Base-by-base conservation (phyloP, 2,113 vertebrate species). In the Motacilla tschutschensis region DNA sequence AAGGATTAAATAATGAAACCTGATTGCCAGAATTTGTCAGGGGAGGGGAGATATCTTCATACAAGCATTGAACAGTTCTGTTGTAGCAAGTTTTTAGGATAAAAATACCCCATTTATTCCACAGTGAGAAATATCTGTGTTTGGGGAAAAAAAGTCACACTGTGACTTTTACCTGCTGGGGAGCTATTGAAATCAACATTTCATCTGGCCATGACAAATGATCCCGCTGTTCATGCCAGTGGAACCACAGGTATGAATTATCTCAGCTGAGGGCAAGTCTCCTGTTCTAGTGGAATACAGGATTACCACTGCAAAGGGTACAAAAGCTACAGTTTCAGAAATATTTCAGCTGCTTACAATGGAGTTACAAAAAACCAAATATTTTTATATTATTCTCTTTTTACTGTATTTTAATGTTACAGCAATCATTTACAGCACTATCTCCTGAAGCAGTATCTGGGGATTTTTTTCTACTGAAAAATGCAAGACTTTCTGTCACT, bases 161-260 rank as follows among this genome's bases (percentile, higher is more conserved):
- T 79, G 26, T 51, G 60, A 16, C 35, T 94, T 64, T 17, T 14
- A 14, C 4, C 17, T 33, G 40, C 55, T 79, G 77, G 19, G 31
- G 8, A 51, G n/a, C 43, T 53, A 3, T 26, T 35, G 57, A 54
- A 84, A 58, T 54, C 29, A 48, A 1, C 22, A 9, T 59, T 85
- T 40, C 18, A 43, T 11, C 8, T 41, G 67, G 19, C 50, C 7
- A 3, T 33, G 50, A 16, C 8, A 33, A 69, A 17, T 4, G 17
- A 9, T n/a, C 19, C 2, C 5, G 1, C 6, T 33, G 11, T 33
- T 69, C 3, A 4, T 3, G 3, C 31, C 10, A 17, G 8, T 58
- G 24, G 44, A 83, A 17, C 48, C 12, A 19, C 3, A 10, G 44
- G 2, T 47, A 3, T 8, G n/a, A 60, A 64, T 60, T 60, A 24